phyloP scores from a whole-genome alignment of 2,797 vertebrate species.

The Rhinophrynus dorsalis region DNA sequence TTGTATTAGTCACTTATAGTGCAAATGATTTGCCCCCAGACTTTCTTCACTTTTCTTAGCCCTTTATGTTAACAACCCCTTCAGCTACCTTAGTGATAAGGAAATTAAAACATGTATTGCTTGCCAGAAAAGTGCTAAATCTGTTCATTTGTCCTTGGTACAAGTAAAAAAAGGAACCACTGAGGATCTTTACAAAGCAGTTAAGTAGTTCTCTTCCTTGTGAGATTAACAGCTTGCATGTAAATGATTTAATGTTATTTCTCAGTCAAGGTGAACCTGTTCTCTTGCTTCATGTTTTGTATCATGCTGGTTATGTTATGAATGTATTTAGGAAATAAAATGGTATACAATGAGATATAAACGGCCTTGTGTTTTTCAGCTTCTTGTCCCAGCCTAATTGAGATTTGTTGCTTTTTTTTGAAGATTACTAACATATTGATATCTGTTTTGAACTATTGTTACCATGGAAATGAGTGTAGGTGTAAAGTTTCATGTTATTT shows the following conservation, averaged over 20 bases:
- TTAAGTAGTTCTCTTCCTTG: slow-evolving; percentile 12
- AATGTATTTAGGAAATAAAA: slow-evolving; percentile 66
- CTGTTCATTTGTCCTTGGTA: slow-evolving; percentile 16
- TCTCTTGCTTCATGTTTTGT: slow-evolving; percentile 57
- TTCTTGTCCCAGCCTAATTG: slow-evolving; percentile 41
- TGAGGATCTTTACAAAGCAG: neutral
- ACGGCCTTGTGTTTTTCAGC: slow-evolving; percentile 57
- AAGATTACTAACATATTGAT: neutral
- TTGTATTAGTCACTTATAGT: no score
- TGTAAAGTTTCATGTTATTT: no score
- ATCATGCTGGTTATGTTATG: slow-evolving; percentile 61
- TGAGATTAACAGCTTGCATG: slow-evolving; percentile 20
- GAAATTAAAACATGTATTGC: no score
- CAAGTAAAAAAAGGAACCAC: neutral
- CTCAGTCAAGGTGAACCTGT: slow-evolving; percentile 52
- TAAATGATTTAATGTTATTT: slow-evolving; percentile 57
- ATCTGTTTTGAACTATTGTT: no score
- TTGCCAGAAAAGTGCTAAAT: no score
- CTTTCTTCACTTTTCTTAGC: no score
- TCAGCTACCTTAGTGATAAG: no score
- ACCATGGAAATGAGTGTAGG: no score
- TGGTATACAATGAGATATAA: slow-evolving; percentile 59
- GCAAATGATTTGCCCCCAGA: no score
- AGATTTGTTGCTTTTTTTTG: neutral
- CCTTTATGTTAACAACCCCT: no score